Conservation (phyloP, 2,888 invertebrate species). For the Trissolcus japonicus region DNA sequence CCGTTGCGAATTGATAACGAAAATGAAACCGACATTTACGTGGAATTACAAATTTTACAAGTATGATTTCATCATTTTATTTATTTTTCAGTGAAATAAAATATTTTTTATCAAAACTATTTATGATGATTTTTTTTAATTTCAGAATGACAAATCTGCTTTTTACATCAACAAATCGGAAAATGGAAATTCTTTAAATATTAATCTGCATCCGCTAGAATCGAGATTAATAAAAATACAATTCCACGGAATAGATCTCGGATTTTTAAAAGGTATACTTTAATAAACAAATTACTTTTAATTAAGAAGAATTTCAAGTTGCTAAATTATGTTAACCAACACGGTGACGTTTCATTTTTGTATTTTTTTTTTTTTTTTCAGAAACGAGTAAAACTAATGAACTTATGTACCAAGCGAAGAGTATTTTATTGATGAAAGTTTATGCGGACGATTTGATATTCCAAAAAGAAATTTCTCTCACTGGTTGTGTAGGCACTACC, state of each 20-base stretch:
- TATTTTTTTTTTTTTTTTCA: too few species aligned
- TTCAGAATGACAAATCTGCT: conserved; percentile 61
- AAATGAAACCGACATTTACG: conserved; percentile 65
- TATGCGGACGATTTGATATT: not conserved
- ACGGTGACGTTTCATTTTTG: too few species aligned
- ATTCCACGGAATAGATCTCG: conserved; percentile 60
- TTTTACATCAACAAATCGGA: conserved; percentile 61
- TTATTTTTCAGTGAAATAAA: not conserved
- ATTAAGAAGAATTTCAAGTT: not conserved
- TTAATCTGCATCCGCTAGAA: conserved; percentile 53
- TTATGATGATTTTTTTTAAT: not conserved
- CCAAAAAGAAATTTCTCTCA: conserved; percentile 16
- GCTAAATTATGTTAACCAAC: too few species aligned
- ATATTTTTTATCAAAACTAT: not conserved
- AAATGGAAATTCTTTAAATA: conserved; percentile 50
- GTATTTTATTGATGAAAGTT: conserved; percentile 2
- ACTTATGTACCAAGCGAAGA: not conserved
- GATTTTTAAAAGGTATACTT: conserved; percentile 55
- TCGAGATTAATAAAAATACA: conserved; percentile 59
- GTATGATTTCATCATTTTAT: not conserved
- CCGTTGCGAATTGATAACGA: conserved; percentile 67
- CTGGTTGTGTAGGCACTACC: conserved; percentile 4
- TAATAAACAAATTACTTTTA: not conserved
- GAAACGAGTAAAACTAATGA: not conserved
- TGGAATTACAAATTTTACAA: conserved; percentile 58